phyloP scores from a whole-genome alignment of 2,797 vertebrate species.

The Esox lucius region DNA sequence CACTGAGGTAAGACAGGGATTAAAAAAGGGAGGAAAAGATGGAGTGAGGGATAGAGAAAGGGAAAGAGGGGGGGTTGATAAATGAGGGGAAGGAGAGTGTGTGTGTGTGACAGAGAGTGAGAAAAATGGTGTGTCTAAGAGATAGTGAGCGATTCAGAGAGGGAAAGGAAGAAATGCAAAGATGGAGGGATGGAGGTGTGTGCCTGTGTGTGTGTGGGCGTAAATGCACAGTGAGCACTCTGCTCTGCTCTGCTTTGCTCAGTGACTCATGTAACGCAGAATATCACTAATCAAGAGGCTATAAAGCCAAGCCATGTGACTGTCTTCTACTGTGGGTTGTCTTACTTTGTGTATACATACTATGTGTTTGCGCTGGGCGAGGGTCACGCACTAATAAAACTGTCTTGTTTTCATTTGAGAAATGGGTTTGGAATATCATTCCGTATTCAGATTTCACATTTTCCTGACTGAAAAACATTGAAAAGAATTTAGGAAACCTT shows the following conservation, averaged over 20 bases:
- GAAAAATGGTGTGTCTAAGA: constrained; percentile 24
- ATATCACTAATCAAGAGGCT: constrained; percentile 67
- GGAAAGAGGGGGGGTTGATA: constrained; percentile 65
- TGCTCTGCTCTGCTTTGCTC: constrained; percentile 42
- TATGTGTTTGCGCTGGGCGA: background rate
- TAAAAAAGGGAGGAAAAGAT: constrained; percentile 74
- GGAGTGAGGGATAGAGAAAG: constrained; percentile 27
- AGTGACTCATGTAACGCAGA: constrained; percentile 74
- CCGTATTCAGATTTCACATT: background rate
- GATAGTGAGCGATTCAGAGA: constrained; percentile 76
- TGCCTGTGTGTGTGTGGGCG: constrained; percentile 70
- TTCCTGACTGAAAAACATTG: background rate
- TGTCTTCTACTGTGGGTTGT: constrained; percentile 36
- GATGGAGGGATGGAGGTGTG: constrained; percentile 60
- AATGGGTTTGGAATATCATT: too few relatives aligned
- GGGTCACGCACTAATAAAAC: too few relatives aligned
- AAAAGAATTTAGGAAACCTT: background rate
- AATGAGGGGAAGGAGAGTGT: constrained; percentile 64
- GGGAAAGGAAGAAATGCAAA: constrained; percentile 37
- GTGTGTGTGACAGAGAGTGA: constrained; percentile 68
- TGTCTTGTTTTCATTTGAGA: too few relatives aligned
- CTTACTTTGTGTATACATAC: background rate
- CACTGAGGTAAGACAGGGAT: constrained; percentile 4
- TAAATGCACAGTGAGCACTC: constrained; percentile 70
- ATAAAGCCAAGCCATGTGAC: constrained; percentile 44